Evolutionary conservation across 2,113 vertebrate species (phyloP).

Genomic region (Mirza zaza): DNA sequence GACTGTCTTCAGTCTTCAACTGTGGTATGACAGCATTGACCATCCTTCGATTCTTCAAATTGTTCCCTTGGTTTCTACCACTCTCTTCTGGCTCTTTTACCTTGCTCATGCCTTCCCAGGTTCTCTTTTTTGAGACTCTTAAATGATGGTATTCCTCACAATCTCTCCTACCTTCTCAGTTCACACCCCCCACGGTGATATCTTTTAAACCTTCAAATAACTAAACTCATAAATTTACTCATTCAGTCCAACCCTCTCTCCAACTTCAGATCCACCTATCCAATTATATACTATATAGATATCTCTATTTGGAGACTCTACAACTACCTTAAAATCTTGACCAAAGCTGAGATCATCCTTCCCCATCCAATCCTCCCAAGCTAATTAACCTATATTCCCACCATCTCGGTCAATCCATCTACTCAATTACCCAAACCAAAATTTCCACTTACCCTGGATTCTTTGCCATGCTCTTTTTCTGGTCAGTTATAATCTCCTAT

Average conservation of each 20-base stretch:
- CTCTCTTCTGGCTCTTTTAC: background rate
- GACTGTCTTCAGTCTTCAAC: background rate
- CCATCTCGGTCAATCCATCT: background rate
- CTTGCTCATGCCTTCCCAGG: background rate
- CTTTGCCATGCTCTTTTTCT: background rate
- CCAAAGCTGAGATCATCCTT: background rate
- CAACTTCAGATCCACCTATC: background rate
- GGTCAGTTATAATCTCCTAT: background rate
- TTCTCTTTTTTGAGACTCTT: background rate
- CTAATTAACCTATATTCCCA: background rate
- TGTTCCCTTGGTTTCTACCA: background rate
- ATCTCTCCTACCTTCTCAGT: background rate
- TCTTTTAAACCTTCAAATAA: conserved; percentile 16
- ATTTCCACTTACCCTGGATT: background rate
- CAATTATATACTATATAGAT: background rate
- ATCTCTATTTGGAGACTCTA: background rate
- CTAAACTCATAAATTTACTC: background rate
- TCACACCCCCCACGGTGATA: background rate
- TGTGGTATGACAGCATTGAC: background rate
- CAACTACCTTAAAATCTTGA: conserved; percentile 28
- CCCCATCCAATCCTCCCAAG: background rate
- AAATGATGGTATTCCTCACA: background rate
- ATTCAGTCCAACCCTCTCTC: conserved; percentile 1
- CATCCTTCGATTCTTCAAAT: background rate
- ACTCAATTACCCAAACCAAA: background rate